phyloP scores from a whole-genome alignment of 2,888 invertebrate genomes.

The Periphyllus acericola region DNA sequence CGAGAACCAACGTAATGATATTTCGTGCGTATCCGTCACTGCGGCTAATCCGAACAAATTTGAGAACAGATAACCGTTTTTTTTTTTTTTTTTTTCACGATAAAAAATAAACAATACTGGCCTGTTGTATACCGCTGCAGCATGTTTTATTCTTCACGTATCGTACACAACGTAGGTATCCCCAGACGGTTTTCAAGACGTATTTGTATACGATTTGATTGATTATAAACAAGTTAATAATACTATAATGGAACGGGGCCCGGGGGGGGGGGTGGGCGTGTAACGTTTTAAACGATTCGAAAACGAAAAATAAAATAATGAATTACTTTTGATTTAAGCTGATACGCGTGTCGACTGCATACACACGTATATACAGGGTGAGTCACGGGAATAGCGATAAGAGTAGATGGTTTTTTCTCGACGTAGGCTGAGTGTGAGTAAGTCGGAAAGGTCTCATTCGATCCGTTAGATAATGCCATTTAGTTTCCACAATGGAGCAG shows the following conservation, averaged over 20 bases:
- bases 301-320: conserved; percentile 28
- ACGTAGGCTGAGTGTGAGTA: too few relatives aligned
- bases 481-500: too few relatives aligned
- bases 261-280: conserved; percentile 19
- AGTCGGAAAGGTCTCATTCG: too few relatives aligned
- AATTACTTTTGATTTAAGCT: conserved; percentile 45
- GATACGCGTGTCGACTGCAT: conserved; percentile 19
- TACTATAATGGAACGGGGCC: conserved; percentile 15
- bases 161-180: too few relatives aligned
- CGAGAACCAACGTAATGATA: background rate
- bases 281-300: conserved; percentile 32
- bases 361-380: too few relatives aligned
- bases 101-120: conserved; percentile 18
- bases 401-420: too few relatives aligned
- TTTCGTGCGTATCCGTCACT: background rate
- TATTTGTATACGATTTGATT: conserved; percentile 1
- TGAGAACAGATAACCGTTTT: too few relatives aligned
- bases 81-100: background rate
- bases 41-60: background rate
- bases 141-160: background rate
- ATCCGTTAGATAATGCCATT: too few relatives aligned
- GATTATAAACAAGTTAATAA: conserved; percentile 47
- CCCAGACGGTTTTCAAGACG: background rate
- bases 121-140: background rate
- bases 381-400: too few relatives aligned